Evolutionary conservation across 2,888 invertebrate species (phyloP).

Genomic region (Villa cingulata): DNA sequence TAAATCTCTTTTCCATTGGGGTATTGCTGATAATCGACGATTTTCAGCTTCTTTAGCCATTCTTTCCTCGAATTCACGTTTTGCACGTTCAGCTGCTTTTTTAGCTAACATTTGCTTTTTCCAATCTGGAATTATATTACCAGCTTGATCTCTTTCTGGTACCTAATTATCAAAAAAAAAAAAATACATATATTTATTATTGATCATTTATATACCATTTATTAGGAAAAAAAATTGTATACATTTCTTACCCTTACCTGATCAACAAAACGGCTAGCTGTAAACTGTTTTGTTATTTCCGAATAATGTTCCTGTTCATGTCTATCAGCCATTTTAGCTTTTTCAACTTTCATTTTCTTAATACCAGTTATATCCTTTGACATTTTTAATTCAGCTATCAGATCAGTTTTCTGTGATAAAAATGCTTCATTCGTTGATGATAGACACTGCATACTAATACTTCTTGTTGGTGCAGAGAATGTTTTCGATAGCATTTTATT

Average conservation of each 20-base stretch:
- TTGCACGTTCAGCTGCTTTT: constrained; percentile 85
- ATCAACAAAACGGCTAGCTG: constrained; percentile 75
- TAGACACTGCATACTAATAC: constrained; percentile 60
- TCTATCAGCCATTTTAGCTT: constrained; percentile 69
- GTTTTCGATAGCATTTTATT: constrained; percentile 62
- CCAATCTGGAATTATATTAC: constrained; percentile 86
- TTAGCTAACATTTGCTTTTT: constrained; percentile 90
- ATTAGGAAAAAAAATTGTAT: no score
- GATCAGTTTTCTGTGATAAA: constrained; percentile 63
- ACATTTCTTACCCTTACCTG: constrained; percentile 69
- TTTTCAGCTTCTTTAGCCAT: constrained; percentile 72
- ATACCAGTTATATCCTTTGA: constrained; percentile 90
- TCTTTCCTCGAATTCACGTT: constrained; percentile 78
- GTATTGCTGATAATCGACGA: constrained; percentile 71
- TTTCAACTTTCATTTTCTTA: constrained; percentile 80
- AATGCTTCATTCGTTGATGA: constrained; percentile 53
- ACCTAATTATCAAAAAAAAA: constrained; percentile 42
- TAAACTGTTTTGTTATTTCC: constrained; percentile 73
- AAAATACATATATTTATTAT: constrained; percentile 1
- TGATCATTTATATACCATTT: no score
- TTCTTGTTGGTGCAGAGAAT: constrained; percentile 67
- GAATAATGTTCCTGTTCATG: constrained; percentile 72
- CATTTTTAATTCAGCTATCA: constrained; percentile 84
- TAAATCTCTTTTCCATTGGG: constrained; percentile 87
- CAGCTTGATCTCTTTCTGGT: constrained; percentile 76